Conservation (phyloP, 2,113 vertebrate species). For the Dipodomys spectabilis region DNA sequence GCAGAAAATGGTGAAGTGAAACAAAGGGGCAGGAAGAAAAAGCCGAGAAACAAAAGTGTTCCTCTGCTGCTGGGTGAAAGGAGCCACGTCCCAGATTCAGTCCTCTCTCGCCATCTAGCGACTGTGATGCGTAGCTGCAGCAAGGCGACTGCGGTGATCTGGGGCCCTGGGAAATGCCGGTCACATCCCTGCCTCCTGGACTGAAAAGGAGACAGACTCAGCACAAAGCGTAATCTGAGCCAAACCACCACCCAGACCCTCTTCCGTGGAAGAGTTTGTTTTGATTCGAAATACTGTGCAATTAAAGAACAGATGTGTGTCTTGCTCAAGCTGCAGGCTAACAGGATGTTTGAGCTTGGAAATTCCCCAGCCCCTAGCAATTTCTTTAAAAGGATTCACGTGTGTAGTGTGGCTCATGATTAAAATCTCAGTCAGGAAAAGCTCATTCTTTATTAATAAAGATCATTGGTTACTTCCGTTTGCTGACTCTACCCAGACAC, state of each 20-base stretch:
- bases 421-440: conserved; percentile 34
- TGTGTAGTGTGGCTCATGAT: conserved; percentile 28
- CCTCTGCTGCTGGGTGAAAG: background rate
- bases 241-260: background rate
- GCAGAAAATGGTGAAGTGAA: conserved; percentile 74
- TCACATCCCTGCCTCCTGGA: background rate
- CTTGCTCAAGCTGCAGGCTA: conserved; percentile 39
- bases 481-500: conserved; percentile 45
- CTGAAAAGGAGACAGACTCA: background rate
- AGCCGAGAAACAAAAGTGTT: conserved; percentile 61
- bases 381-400: conserved; percentile 61
- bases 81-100: background rate
- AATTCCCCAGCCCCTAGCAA: conserved; percentile 56
- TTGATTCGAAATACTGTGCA: conserved; percentile 58
- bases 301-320: conserved; percentile 66
- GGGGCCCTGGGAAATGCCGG: background rate
- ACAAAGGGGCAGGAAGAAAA: conserved; percentile 78
- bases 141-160: background rate
- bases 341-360: conserved; percentile 48
- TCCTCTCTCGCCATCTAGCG: conserved; percentile 71
- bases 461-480: background rate
- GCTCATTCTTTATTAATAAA: conserved; percentile 20
- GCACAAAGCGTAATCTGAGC: conserved; percentile 37
- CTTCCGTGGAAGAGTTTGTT: conserved; percentile 62
- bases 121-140: background rate